Evolutionary conservation across 2,888 invertebrate species (phyloP), one percentile per base, ranked within the genome.

Genomic region (Ophion slaviceki): DNA sequence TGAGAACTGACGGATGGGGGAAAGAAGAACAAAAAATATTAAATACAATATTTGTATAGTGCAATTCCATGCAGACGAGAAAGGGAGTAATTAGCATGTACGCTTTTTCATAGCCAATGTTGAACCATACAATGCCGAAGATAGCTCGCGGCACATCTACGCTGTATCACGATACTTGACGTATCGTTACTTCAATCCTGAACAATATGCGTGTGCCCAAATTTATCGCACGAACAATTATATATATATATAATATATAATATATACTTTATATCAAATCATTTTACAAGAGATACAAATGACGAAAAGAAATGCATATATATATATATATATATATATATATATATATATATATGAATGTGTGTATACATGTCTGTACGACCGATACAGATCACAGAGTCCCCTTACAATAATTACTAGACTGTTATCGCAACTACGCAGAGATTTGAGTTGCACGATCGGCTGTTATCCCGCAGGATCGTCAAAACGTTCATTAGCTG

Each of bases 11-110:
- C 62, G 24, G 67, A n/a, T 20, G 45, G 47, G 76, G 20, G 17
- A 67, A 75, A n/a, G 45, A 68, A 70, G 11, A 70, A 57, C 67
- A 77, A 45, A 80, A 47, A 40, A 40, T 40, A 88, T 89, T 90
- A 88, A 88, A 90, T 89, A 90, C 77, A 87, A 86, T 86, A 78
- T 80, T 62, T 76, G 64, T 47, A 89, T 85, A 84, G 86, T 88
- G 87, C 83, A 86, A 76, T 83, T 61, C 66, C 88, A 89, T 89
- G 88, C 88, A 83, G 82, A 84, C 53, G 53, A 80, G 61, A 70
- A 68, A n/a, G 20, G 40, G 24, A 32, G 28, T 45, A 24, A 72
- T 40, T 45, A 85, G 80, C 79, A 74, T 80, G 68, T 45, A 47
- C 66, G 83, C 53, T 81, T 74, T 66, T 75, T 24, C 47, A 71